These are phyloP conservation scores for Polyergus mexicanus DNA, from an alignment of 1,140 invertebrate genomes.

Conservation along the genomic window DNA sequence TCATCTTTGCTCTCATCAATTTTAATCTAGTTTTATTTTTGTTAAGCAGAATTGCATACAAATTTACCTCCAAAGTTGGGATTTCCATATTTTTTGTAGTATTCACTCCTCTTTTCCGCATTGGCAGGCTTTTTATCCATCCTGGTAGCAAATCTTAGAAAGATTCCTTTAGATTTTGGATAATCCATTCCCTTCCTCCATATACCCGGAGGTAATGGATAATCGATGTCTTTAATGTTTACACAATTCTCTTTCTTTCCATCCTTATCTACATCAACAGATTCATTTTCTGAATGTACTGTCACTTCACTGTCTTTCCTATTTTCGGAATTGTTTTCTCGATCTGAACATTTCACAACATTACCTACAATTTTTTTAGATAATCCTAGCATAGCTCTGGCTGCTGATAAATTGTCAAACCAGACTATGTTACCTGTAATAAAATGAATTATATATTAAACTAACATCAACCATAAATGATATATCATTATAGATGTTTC, in stretches of 20 bases:
- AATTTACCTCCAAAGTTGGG: slow-evolving; percentile 88
- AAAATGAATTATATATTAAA: slow-evolving; percentile 1
- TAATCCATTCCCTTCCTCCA: slow-evolving; percentile 91
- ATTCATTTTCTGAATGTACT: slow-evolving; percentile 67
- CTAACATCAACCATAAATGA: neutral
- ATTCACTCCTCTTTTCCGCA: slow-evolving; percentile 89
- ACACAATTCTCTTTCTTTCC: slow-evolving; percentile 79
- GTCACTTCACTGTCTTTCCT: slow-evolving; percentile 52
- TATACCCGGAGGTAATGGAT: slow-evolving; percentile 90
- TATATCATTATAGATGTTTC: neutral
- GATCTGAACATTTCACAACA: slow-evolving; percentile 30
- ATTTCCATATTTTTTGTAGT: slow-evolving; percentile 90
- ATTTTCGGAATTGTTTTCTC: slow-evolving; percentile 46
- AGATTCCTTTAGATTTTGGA: slow-evolving; percentile 89
- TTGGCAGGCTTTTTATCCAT: slow-evolving; percentile 89
- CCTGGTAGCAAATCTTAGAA: slow-evolving; percentile 91
- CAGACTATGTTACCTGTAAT: slow-evolving; percentile 92
- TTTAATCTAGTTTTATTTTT: neutral
- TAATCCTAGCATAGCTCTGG: slow-evolving; percentile 89
- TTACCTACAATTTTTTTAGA: slow-evolving; percentile 86
- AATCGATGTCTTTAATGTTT: slow-evolving; percentile 85
- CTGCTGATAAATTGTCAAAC: slow-evolving; percentile 90
- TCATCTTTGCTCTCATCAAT: neutral
- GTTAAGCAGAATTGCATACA: neutral
- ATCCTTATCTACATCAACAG: slow-evolving; percentile 67